Base-by-base conservation (phyloP, 2,113 vertebrate species). In the Butorides virescens region DNA sequence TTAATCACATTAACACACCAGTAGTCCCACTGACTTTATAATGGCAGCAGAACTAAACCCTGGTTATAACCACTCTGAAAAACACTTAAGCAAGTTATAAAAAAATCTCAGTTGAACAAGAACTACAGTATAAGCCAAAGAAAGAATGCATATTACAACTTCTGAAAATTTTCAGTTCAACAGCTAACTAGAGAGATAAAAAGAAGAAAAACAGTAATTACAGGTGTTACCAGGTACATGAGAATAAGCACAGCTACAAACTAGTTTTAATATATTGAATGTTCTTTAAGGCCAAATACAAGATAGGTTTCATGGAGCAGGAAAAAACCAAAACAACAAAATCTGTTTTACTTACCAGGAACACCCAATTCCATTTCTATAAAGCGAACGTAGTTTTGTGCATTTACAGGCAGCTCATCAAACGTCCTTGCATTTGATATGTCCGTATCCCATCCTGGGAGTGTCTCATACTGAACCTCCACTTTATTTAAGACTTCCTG, bases 401-500 rank as follows among this genome's bases (percentile, higher is more conserved):
- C 99, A 82, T 99, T 99, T 95, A 99, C 98, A 26, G 99, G 99
- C 91, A 99, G 98, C 25, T 99, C 99, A 63, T 99, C 97, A 82
- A 99, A 99, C 5, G 98, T 98, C 84, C 99, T 98, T 39, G 98
- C 98, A 63, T 98, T 98, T 49, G 99, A 99, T 63, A 98, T 99
- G 95, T 99, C 98, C 5, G 98, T 99, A 71, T 98, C 99, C 99
- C 99, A 99, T 81, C 99, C 99, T 52, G 99, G 99, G 89, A 99
- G 98, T 52, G 98, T 99, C 96, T 98, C 98, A 76, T 99, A 99
- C 90, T 99, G 98, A 95, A 99, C 99, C 94, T 99, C 99, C 70
- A 99, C 99, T 92, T 98, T 99, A 92, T 99, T 99, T 97, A 99
- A 97, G 97, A 99, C 98, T 98, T 99, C 99, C 44, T 99, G 99